phyloP scores from a whole-genome alignment of 2,888 invertebrate species.

The Caenorhabditis sp. region DNA sequence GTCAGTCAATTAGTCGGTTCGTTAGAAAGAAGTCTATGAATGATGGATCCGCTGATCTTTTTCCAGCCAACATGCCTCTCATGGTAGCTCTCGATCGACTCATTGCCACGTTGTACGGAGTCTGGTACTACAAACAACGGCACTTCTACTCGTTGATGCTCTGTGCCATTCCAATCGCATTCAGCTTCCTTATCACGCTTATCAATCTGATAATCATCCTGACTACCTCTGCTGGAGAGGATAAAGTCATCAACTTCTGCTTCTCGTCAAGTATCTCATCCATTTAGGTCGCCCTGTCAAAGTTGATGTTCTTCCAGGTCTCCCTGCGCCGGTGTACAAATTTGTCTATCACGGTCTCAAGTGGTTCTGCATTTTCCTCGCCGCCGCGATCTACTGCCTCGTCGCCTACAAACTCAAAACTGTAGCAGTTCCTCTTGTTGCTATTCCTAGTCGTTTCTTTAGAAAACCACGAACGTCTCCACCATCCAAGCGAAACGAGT shows the following conservation, averaged over 20 bases:
- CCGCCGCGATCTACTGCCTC: not conserved
- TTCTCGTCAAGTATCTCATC: no score
- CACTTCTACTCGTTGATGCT: constrained; percentile 8
- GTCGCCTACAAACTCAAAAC: not conserved
- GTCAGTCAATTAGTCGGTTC: constrained; percentile 21
- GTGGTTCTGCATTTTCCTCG: constrained; percentile 8
- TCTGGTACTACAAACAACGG: constrained; percentile 40
- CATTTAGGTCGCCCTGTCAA: no score
- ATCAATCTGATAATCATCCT: constrained; percentile 13
- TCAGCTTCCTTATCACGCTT: constrained; percentile 7
- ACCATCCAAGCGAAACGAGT: constrained; percentile 8
- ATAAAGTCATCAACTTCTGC: constrained; percentile 10
- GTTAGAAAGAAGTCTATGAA: no score
- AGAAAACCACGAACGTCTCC: not conserved
- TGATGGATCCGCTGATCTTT: no score
- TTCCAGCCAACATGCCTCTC: constrained; percentile 30
- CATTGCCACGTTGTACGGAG: constrained; percentile 10
- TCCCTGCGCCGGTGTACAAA: constrained; percentile 5
- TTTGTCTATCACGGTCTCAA: constrained; percentile 20
- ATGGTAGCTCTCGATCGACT: constrained; percentile 34
- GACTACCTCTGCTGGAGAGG: not conserved
- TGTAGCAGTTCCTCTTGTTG: no score
- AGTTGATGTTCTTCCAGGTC: no score
- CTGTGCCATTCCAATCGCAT: constrained; percentile 16
- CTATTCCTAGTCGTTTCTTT: not conserved